Evolutionary conservation across 2,113 vertebrate genomes (phyloP), one percentile per base, ranked within the genome.

Genomic region (Tichodroma muraria): DNA sequence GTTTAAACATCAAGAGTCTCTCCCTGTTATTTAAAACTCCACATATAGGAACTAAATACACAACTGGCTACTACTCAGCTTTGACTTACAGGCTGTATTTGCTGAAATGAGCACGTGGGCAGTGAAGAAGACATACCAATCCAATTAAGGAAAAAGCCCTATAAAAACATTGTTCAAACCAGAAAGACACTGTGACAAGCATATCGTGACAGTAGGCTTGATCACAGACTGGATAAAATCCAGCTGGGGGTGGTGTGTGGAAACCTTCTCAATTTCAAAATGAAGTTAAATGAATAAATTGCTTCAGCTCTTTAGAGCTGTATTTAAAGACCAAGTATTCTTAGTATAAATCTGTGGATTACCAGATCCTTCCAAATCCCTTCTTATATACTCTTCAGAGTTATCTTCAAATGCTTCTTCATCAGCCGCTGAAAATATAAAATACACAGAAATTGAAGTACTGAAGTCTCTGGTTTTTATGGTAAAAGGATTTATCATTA

Each of bases 361-460:
- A 99, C 99, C 99, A 84, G 99, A 99, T 97, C 99, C 99, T 98
- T 99, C 99, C 80, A 99, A 98, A 96, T 99, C 99, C 96, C 99
- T 98, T 73, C 99, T 98, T 88, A 99, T 99, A 87, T 99, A 99
- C 94, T 99, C 99, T 95, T 99, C 99, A 57, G 99, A 99, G 97
- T 99, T 99, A 97, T 99, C 99, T 97, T 99, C 99, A 98, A 99
- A 99, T 15, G 99, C 99, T 97, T 99, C 99, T 96, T 99, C 99
- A 96, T 99, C 99, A 54, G 99, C 99, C 98, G 99, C 99, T 99
- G 33, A 94, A 63, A 97, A 92, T 35, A 93, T 2, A 52, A 85
- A 84, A 80, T 13, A 93, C 21, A 53, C 0, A 59, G 21, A 72
- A 56, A 18, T 65, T 89, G 49, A 76, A 72, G 42, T 17, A 61